phyloP scores from a whole-genome alignment of 2,888 invertebrate species.

The Lycaena phlaeas region DNA sequence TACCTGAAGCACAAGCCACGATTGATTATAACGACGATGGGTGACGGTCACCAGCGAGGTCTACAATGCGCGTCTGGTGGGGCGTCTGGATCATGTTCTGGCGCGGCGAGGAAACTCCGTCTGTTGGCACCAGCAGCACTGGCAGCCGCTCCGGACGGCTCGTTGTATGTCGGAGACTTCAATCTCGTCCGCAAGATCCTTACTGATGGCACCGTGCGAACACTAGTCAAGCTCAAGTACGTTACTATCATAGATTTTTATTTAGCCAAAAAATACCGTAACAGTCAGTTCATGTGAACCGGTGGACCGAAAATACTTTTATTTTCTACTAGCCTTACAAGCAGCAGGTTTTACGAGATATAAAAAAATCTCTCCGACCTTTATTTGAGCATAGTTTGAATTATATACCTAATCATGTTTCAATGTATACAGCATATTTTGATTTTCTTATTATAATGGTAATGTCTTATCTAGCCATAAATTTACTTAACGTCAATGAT shows the following conservation, averaged over 20 bases:
- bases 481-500: too few species aligned
- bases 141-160: constrained; percentile 92
- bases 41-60: constrained; percentile 91
- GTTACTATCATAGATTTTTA: too few species aligned
- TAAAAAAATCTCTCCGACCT: too few species aligned
- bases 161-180: constrained; percentile 95
- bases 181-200: constrained; percentile 91
- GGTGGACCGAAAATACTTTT: too few species aligned
- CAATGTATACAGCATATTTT: too few species aligned
- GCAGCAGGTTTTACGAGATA: too few species aligned
- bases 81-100: constrained; percentile 77
- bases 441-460: too few species aligned
- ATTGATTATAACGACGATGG: constrained; percentile 92
- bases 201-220: constrained; percentile 87
- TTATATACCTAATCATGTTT: too few species aligned
- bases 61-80: constrained; percentile 81
- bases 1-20: constrained; percentile 94
- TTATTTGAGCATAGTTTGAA: too few species aligned
- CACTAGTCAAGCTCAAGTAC: constrained; percentile 87
- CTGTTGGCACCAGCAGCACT: constrained; percentile 94
- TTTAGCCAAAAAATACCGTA: too few species aligned
- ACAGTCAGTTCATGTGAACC: not conserved
- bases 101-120: constrained; percentile 83
- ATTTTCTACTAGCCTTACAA: too few species aligned
- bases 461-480: too few species aligned